phyloP scores from a whole-genome alignment of 2,113 vertebrate genomes.

The Scophthalmus maximus region DNA sequence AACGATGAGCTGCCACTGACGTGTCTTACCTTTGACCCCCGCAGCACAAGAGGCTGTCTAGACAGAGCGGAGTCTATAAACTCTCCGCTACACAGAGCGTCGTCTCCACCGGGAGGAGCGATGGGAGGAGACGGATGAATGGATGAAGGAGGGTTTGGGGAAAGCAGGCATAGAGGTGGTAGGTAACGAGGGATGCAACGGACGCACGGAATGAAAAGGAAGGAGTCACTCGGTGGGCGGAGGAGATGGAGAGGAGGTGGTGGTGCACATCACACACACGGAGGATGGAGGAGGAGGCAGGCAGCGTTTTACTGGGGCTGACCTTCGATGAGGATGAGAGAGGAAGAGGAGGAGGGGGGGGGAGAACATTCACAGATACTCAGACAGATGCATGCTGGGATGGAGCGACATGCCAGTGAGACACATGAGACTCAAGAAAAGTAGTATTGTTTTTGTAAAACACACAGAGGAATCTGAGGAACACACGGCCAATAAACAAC shows the following conservation, averaged over 20 bases:
- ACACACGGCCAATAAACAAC: conserved; percentile 9
- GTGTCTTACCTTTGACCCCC: conserved; percentile 70
- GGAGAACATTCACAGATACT: conserved; percentile 71
- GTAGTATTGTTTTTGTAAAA: neutral
- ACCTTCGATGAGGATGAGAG: conserved; percentile 75
- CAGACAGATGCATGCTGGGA: conserved; percentile 74
- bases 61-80: conserved; percentile 52
- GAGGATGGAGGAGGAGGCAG: conserved; percentile 64
- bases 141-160: conserved; percentile 30
- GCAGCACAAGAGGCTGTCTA: conserved; percentile 51
- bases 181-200: conserved; percentile 55
- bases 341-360: conserved; percentile 58
- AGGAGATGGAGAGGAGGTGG: conserved; percentile 58
- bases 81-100: conserved; percentile 48
- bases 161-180: conserved; percentile 48
- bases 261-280: conserved; percentile 65
- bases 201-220: conserved; percentile 56
- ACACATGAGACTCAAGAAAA: conserved; percentile 25
- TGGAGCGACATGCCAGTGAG: conserved; percentile 37
- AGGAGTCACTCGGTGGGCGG: conserved; percentile 50
- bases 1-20: neutral
- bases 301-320: conserved; percentile 78
- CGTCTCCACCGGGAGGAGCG: conserved; percentile 39
- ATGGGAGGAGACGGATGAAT: conserved; percentile 41
- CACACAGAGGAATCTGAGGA: neutral